phyloP scores from a whole-genome alignment of 2,797 vertebrate genomes.

The Malurus leucopterus region DNA sequence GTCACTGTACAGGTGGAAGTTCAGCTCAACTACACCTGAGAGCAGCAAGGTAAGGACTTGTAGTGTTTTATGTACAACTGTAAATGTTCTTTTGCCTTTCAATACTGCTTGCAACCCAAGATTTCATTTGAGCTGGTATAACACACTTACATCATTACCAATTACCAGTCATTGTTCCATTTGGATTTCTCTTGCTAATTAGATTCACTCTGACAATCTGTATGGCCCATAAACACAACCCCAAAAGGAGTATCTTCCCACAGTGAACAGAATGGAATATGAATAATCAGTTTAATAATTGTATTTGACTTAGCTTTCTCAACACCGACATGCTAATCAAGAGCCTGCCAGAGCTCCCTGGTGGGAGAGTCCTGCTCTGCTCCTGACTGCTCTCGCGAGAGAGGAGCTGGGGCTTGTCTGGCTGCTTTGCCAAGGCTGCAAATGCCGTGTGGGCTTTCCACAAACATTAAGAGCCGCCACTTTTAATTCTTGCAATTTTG shows the following conservation, averaged over 20 bases:
- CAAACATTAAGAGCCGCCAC: neutral
- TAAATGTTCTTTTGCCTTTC: neutral
- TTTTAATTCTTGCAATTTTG: neutral
- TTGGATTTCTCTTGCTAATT: constrained; percentile 41
- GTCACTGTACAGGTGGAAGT: neutral
- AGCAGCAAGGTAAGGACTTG: neutral
- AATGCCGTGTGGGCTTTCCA: neutral
- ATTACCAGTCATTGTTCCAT: constrained; percentile 26
- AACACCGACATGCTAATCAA: neutral
- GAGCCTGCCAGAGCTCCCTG: neutral
- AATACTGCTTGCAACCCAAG: neutral
- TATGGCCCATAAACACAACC: constrained; percentile 27
- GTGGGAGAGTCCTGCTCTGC: neutral
- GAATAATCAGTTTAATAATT: constrained; percentile 36
- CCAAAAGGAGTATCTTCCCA: constrained; percentile 43
- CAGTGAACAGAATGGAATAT: constrained; percentile 14
- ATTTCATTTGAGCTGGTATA: neutral
- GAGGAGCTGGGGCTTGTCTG: neutral
- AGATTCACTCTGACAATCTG: neutral
- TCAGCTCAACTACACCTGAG: neutral
- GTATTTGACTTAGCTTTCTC: constrained; percentile 13
- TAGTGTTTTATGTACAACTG: neutral
- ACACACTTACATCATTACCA: neutral
- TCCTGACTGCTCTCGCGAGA: rapidly evolving
- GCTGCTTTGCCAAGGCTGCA: neutral